Evolutionary conservation across 2,113 vertebrate genomes (phyloP).

Genomic region (Catharus fuscescens): DNA sequence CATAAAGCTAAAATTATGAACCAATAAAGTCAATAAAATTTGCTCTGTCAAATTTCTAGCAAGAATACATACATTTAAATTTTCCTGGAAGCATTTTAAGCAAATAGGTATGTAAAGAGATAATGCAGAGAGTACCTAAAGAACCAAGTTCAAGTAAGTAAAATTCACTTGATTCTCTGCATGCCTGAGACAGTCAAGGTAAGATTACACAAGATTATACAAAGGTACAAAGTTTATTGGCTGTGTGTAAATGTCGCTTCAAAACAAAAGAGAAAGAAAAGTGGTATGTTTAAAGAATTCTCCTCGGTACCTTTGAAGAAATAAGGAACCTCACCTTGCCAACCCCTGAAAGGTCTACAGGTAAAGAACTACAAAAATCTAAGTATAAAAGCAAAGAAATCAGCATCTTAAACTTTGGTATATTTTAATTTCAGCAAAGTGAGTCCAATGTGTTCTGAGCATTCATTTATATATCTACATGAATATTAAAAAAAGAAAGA

Average conservation of each 20-base stretch:
- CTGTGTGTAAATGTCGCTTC: background rate
- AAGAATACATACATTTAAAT: background rate
- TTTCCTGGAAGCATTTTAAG: background rate
- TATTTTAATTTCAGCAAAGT: background rate
- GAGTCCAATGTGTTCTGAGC: background rate
- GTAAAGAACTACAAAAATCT: background rate
- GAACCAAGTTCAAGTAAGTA: background rate
- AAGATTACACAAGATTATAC: background rate
- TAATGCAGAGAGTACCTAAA: background rate
- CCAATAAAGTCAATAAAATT: background rate
- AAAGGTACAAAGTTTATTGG: background rate
- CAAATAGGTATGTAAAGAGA: background rate
- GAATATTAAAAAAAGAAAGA: background rate
- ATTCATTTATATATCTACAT: slow-evolving; percentile 19
- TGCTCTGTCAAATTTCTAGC: background rate
- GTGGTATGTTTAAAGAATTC: background rate
- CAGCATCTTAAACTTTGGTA: background rate
- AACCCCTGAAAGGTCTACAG: background rate
- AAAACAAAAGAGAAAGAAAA: background rate
- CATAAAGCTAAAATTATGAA: background rate
- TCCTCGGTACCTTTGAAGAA: background rate
- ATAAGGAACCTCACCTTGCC: background rate
- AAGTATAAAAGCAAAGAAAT: background rate
- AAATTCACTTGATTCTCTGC: background rate
- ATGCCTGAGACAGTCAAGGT: background rate